Evolutionary conservation across 1,140 invertebrate species (phyloP).

Genomic region (Hylaeus volcanicus): DNA sequence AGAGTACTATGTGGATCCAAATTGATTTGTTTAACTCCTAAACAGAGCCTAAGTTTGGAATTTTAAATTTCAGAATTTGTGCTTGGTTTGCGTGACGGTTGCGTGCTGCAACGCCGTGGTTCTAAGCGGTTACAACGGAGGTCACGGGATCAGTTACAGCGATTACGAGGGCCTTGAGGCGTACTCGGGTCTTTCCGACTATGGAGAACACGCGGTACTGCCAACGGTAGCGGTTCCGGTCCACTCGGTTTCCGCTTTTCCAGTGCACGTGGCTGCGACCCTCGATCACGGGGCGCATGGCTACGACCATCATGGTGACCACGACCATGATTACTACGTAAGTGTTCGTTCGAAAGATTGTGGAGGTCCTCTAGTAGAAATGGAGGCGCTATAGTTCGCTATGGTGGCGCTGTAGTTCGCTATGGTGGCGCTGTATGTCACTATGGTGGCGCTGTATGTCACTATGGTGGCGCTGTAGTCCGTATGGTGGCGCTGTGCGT

Average conservation of each 20-base stretch:
- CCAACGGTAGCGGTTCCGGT: slow-evolving; percentile 77
- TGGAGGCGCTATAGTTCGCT: too few relatives aligned
- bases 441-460: too few relatives aligned
- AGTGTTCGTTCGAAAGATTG: slow-evolving; percentile 35
- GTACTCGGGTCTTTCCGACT: slow-evolving; percentile 66
- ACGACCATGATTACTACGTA: slow-evolving; percentile 76
- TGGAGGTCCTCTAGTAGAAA: too few relatives aligned
- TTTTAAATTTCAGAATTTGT: slow-evolving; percentile 66
- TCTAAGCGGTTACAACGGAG: slow-evolving; percentile 75
- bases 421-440: too few relatives aligned
- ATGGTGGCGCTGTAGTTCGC: too few relatives aligned
- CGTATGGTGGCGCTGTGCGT: too few relatives aligned
- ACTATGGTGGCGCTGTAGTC: too few relatives aligned
- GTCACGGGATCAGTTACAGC: slow-evolving; percentile 66
- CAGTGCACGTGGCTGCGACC: slow-evolving; percentile 64
- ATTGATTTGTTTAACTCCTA: too few relatives aligned
- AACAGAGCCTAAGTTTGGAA: neutral
- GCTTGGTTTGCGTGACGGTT: slow-evolving; percentile 66
- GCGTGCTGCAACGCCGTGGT: slow-evolving; percentile 70
- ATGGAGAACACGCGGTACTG: slow-evolving; percentile 73
- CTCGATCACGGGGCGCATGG: slow-evolving; percentile 67
- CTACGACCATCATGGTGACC: slow-evolving; percentile 63
- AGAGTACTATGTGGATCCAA: too few relatives aligned
- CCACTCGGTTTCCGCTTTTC: slow-evolving; percentile 77
- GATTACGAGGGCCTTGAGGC: slow-evolving; percentile 68